Conservation (phyloP, 1,140 invertebrate genomes). For the Scaptomyza graminum region DNA sequence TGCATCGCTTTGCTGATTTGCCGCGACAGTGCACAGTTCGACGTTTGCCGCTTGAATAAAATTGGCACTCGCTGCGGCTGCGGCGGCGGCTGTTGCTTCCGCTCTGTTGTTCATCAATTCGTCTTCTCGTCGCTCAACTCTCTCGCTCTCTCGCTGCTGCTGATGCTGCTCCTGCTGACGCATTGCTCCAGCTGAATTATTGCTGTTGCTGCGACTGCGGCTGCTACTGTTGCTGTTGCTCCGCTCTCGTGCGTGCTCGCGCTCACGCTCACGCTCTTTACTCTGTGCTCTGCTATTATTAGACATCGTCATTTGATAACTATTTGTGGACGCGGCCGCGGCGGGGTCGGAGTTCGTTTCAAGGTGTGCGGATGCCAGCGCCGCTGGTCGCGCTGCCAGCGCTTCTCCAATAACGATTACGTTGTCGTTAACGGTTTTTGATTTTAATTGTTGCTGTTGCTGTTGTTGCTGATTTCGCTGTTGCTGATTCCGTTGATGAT, state of each 20-base stretch:
- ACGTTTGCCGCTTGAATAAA: conserved; percentile 80
- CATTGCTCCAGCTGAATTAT: conserved; percentile 71
- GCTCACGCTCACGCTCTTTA: conserved; percentile 36
- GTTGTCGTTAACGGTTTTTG: conserved; percentile 55
- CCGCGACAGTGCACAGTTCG: conserved; percentile 58
- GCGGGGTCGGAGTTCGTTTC: conserved; percentile 83
- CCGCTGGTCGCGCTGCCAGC: conserved; percentile 8
- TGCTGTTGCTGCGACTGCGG: conserved; percentile 41
- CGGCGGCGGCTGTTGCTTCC: not conserved
- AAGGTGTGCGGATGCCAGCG: conserved; percentile 69
- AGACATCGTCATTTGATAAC: conserved; percentile 83
- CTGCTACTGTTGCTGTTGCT: conserved; percentile 19
- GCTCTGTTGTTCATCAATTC: conserved; percentile 24
- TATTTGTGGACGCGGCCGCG: conserved; percentile 72
- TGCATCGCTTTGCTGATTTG: conserved; percentile 60
- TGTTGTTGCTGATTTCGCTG: conserved; percentile 46
- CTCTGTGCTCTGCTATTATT: conserved; percentile 70
- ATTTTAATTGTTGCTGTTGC: conserved; percentile 32
- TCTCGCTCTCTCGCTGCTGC: conserved; percentile 24
- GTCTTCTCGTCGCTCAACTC: conserved; percentile 25
- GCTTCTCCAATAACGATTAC: conserved; percentile 53
- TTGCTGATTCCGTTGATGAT: conserved; percentile 71
- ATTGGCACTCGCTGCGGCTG: conserved; percentile 22
- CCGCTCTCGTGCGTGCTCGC: conserved; percentile 2
- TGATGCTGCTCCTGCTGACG: conserved; percentile 18